Conservation (phyloP, 2,888 invertebrate genomes). For the Drosophila affinis region DNA sequence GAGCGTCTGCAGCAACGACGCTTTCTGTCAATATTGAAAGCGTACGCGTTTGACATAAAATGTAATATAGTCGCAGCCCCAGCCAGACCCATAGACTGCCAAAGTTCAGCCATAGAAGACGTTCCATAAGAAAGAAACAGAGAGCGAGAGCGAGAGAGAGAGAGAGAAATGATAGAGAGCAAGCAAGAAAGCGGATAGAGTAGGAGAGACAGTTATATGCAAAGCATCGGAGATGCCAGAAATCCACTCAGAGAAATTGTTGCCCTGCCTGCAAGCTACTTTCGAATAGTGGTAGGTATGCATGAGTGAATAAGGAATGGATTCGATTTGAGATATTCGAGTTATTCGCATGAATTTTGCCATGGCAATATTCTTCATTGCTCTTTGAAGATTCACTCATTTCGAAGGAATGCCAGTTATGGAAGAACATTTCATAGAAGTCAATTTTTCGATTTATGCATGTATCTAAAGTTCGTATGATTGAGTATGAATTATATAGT, state of each 20-base stretch:
- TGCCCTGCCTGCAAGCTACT: no score
- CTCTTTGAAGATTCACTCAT: no score
- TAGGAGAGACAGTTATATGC: not conserved
- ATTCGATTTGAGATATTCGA: no score
- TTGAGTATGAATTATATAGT: not conserved
- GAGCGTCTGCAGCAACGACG: constrained; percentile 40
- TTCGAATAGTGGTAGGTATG: not conserved
- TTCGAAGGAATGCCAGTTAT: no score
- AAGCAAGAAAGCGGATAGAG: not conserved
- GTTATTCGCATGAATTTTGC: no score
- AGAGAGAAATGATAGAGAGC: not conserved
- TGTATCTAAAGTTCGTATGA: no score
- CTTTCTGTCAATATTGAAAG: constrained; percentile 79
- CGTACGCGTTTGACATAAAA: constrained; percentile 78
- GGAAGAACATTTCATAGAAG: no score
- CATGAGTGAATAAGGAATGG: no score
- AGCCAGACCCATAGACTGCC: constrained; percentile 31
- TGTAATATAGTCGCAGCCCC: constrained; percentile 73
- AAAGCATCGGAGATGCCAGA: not conserved
- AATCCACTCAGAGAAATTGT: constrained; percentile 11
- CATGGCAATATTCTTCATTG: no score
- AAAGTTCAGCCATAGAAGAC: constrained; percentile 7
- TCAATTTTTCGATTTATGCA: no score
- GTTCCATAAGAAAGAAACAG: constrained; percentile 7
- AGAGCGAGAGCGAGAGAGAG: not conserved